Base-by-base conservation (phyloP, 2,888 invertebrate genomes). In the Metalampra italica region DNA sequence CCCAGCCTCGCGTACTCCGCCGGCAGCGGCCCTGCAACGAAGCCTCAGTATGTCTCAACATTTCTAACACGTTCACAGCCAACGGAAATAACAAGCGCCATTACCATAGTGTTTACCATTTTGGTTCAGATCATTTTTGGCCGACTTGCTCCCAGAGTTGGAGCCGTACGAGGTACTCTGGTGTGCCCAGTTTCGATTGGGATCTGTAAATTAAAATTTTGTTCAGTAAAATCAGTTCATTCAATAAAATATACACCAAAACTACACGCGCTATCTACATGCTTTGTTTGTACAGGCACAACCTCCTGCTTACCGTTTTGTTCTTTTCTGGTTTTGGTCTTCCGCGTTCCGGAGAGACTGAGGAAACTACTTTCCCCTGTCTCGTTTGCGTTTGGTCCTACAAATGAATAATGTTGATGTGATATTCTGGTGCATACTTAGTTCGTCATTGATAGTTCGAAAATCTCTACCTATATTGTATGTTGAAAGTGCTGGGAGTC, bases 301-400 rank as follows among this genome's bases (percentile, higher is more conserved):
- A 22, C 5, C 2, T 22, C 22, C 22, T 22, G 60, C 64, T 62
- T 54, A 74, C 72, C 66, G 62, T 68, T 66, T 50, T 56, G 62
- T 44, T 70, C 67, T 22, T 55, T 55, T 15, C 68, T 71, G 47
- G 56, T 56, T 56, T 71, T 74, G 3, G 66, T 69, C 44, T 61
- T 63, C 51, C 36, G 11, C 7, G n/a, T 66, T 75, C 49, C 68
- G 32, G 62, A 59, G 48, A 81, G 53, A 57, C 79, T 78, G 34
- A 79, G 64, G 52, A 59, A 79, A 32, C 56, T 64, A 49, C 55
- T 68, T 50, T 66, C 66, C 4, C 57, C 52, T 30, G 49, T 44
- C 15, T 44, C 46, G 9, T 55, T 59, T 9, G 65, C 54, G 11
- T 53, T 51, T 39, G 61, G 55, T 53, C 64, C 75, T 75, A 54